Evolutionary conservation across 2,113 vertebrate species (phyloP).

Genomic region (Lepus americanus): DNA sequence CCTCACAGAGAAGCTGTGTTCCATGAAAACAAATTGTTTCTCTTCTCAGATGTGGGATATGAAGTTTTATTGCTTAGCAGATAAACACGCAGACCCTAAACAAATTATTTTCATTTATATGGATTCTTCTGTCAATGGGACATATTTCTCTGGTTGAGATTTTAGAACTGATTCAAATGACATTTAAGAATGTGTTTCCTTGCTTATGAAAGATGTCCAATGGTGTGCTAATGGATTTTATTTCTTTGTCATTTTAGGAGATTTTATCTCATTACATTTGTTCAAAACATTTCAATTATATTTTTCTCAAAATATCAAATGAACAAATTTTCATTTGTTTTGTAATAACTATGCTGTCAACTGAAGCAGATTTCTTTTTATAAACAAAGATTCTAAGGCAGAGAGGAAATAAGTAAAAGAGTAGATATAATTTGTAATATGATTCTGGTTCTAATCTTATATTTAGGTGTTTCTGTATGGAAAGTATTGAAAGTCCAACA

Average conservation of each 20-base stretch:
- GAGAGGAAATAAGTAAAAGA: neutral
- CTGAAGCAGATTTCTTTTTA: neutral
- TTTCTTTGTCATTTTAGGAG: slow-evolving; percentile 20
- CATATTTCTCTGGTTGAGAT: neutral
- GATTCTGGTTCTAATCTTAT: neutral
- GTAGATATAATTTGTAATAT: neutral
- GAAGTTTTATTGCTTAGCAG: neutral
- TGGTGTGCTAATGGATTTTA: neutral
- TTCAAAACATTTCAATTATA: neutral
- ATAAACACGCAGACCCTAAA: neutral
- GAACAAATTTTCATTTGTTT: neutral
- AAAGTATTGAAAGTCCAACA: neutral
- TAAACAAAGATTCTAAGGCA: neutral
- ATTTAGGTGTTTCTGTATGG: neutral
- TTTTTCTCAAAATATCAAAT: neutral
- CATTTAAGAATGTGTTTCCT: neutral
- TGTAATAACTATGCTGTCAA: slow-evolving; percentile 3
- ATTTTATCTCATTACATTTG: neutral
- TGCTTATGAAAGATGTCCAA: neutral
- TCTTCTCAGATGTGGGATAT: neutral
- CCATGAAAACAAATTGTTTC: neutral
- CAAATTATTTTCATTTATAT: neutral
- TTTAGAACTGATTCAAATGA: neutral
- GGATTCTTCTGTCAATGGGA: neutral
- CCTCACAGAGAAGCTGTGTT: neutral